phyloP scores from a whole-genome alignment of 64 coral and sea anemone species.

The Pocillopora verrucosa region DNA sequence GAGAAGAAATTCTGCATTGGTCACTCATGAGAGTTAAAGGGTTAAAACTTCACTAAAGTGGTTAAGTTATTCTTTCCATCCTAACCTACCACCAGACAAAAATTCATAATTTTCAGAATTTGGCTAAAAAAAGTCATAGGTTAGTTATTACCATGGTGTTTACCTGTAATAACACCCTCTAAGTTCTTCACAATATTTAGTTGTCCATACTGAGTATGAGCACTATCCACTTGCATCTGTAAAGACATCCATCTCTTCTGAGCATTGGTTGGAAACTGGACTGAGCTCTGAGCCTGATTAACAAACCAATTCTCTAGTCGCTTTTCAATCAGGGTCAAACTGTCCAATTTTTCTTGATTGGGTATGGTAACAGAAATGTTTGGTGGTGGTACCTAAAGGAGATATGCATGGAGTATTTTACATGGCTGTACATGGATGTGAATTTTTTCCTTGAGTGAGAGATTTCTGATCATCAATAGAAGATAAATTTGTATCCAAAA shows the following conservation, averaged over 20 bases:
- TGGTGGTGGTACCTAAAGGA: background rate
- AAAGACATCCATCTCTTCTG: background rate
- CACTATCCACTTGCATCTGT: background rate
- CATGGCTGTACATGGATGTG: too few relatives aligned
- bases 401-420: too few relatives aligned
- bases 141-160: background rate
- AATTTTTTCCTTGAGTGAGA: too few relatives aligned
- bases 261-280: background rate
- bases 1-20: too few relatives aligned
- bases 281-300: background rate
- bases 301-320: conserved; percentile 7
- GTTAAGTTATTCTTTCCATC: too few relatives aligned
- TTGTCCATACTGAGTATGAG: background rate
- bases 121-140: too few relatives aligned
- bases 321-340: background rate
- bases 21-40: too few relatives aligned
- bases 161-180: background rate
- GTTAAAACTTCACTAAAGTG: too few relatives aligned
- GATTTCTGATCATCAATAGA: too few relatives aligned
- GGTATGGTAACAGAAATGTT: background rate
- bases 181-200: background rate
- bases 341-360: background rate
- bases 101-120: too few relatives aligned
- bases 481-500: too few relatives aligned
- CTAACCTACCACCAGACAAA: too few relatives aligned